These are phyloP conservation scores for Meriones unguiculatus DNA, from an alignment of 2,113 vertebrate genomes.

Conservation along the genomic window DNA sequence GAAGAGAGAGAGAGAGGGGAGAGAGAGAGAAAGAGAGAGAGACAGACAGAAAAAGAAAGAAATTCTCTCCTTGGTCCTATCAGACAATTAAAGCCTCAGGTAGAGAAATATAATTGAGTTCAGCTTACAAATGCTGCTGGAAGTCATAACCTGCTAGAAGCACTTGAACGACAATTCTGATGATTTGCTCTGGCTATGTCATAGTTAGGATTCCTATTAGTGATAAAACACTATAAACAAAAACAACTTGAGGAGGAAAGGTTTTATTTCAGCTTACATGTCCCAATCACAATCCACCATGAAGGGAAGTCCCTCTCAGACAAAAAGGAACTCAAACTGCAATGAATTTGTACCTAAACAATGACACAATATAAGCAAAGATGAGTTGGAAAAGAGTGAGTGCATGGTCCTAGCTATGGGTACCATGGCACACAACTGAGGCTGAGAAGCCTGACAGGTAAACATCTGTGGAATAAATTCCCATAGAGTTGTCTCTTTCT, in stretches of 20 bases:
- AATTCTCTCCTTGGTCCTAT: background rate
- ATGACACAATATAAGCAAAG: background rate
- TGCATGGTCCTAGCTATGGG: background rate
- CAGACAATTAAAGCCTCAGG: background rate
- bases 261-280: background rate
- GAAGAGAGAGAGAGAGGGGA: accelerated
- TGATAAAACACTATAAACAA: background rate
- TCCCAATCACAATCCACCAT: background rate
- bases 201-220: background rate
- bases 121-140: slow-evolving; percentile 13
- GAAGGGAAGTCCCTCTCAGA: background rate
- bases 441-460: background rate
- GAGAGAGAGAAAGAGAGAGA: too few species aligned
- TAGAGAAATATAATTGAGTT: slow-evolving; percentile 21
- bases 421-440: background rate
- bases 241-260: background rate
- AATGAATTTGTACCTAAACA: background rate
- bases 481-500: background rate
- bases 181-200: background rate
- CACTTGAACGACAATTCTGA: background rate
- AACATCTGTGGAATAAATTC: background rate
- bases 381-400: background rate
- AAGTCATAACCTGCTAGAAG: slow-evolving; percentile 19
- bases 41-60: too few species aligned
- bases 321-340: background rate